Percentiles rank a stretch among this genome's conserved stretches.
Evolutionary conservation across 53 echinoderm and acorn worm species (phyloP).

Genomic region (Temnopleurus reevesii): DNA sequence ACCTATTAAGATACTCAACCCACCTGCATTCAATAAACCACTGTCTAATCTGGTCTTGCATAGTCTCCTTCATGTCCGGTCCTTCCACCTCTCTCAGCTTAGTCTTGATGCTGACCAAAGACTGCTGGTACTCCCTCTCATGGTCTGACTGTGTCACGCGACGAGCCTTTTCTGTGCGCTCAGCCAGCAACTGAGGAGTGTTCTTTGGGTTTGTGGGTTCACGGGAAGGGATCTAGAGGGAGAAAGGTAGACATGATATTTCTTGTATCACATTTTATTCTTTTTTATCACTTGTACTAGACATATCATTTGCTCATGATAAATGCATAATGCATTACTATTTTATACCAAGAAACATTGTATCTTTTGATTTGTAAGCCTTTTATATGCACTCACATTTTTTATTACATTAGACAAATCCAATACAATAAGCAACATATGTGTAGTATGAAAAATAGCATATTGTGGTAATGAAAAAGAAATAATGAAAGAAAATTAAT

Average conservation of each 20-base stretch:
- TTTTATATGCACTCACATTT: too few relatives aligned
- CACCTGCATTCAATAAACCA: slow-evolving; percentile 99
- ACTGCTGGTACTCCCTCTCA: slow-evolving; percentile 91
- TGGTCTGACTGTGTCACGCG: slow-evolving; percentile 92
- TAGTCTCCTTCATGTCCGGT: slow-evolving; percentile 98
- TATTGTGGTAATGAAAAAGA: too few relatives aligned
- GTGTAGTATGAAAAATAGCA: too few relatives aligned
- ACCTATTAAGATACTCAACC: not conserved
- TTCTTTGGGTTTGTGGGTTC: slow-evolving; percentile 80
- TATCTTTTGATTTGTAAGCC: too few relatives aligned
- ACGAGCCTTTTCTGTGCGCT: slow-evolving; percentile 70
- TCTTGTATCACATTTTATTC: too few relatives aligned
- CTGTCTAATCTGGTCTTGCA: slow-evolving; percentile 98
- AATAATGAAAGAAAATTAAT: too few relatives aligned
- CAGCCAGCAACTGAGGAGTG: slow-evolving; percentile 69
- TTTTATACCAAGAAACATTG: too few relatives aligned
- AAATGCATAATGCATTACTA: too few relatives aligned
- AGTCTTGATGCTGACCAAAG: slow-evolving; percentile 85
- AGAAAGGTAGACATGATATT: not conserved
- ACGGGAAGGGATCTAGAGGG: slow-evolving; percentile 78
- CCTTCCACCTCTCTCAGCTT: slow-evolving; percentile 97
- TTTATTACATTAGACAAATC: too few relatives aligned
- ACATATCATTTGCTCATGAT: too few relatives aligned
- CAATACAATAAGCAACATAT: too few relatives aligned
- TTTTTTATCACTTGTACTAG: too few relatives aligned